Conservation (phyloP, 2,888 invertebrate species). For the Eristalis tenax region DNA sequence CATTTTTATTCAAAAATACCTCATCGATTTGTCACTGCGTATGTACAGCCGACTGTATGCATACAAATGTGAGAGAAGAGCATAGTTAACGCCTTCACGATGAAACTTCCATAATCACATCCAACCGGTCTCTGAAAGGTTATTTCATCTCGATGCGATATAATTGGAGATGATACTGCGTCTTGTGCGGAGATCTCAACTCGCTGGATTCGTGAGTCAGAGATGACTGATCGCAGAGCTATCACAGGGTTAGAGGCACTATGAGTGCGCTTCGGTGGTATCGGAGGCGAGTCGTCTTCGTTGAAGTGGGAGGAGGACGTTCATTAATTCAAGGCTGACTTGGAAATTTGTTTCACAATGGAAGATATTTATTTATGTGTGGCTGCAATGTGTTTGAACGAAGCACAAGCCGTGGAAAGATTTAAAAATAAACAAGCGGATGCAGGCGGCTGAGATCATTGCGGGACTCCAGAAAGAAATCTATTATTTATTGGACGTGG, state of each 20-base stretch:
- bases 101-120: background rate
- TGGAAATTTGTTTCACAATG: background rate
- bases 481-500: background rate
- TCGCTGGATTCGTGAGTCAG: background rate
- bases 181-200: background rate
- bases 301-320: background rate
- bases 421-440: background rate
- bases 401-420: background rate
- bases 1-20: background rate
- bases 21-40: background rate
- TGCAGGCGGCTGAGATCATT: background rate
- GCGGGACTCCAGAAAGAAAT: background rate
- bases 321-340: background rate
- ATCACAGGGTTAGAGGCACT: background rate
- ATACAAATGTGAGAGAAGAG: background rate
- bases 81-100: background rate
- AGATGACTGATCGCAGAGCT: background rate
- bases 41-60: background rate
- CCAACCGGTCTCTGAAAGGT: background rate
- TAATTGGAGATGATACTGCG: background rate
- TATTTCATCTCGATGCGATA: background rate
- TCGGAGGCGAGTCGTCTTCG: background rate
- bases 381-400: background rate
- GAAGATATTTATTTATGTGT: background rate
- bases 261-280: background rate